Percentiles rank a stretch among this genome's conserved stretches.
Evolutionary conservation across 1,140 invertebrate genomes (phyloP).

Genomic region (Phocides pigmalion): DNA sequence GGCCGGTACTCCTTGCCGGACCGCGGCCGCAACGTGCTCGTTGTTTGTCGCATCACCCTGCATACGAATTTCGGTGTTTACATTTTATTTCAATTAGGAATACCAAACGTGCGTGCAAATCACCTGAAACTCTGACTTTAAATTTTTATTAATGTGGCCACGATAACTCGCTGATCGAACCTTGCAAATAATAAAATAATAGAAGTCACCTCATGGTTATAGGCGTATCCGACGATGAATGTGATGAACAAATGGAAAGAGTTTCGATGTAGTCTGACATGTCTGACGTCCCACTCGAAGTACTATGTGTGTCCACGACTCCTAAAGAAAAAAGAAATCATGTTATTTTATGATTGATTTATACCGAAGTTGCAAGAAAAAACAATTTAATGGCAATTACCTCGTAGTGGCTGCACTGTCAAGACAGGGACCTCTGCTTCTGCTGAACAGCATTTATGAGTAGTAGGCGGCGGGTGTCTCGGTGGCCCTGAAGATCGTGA

Average conservation of each 20-base stretch:
- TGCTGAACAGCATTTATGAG: slow-evolving; percentile 87
- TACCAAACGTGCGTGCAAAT: no score
- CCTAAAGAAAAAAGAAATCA: slow-evolving; percentile 41
- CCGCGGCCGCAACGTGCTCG: slow-evolving; percentile 91
- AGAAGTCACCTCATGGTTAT: slow-evolving; percentile 57
- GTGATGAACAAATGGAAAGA: slow-evolving; percentile 89
- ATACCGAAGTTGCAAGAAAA: not conserved
- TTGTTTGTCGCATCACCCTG: slow-evolving; percentile 85
- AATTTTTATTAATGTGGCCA: not conserved
- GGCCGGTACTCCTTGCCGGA: slow-evolving; percentile 93
- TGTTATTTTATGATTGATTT: not conserved
- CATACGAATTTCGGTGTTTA: not conserved
- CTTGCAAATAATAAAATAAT: no score
- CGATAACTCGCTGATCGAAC: no score
- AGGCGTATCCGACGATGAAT: slow-evolving; percentile 89
- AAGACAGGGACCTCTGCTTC: slow-evolving; percentile 88
- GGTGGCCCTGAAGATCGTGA: slow-evolving; percentile 87
- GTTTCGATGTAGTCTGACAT: slow-evolving; percentile 96
- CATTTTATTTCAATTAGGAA: no score
- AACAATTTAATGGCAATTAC: slow-evolving; percentile 37
- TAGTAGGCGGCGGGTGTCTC: slow-evolving; percentile 73
- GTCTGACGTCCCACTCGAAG: slow-evolving; percentile 92
- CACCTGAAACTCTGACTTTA: no score
- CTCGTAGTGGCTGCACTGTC: slow-evolving; percentile 82
- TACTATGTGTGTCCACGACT: slow-evolving; percentile 87